Evolutionary conservation across 2,888 invertebrate genomes (phyloP).

Genomic region (Anodontia alba): DNA sequence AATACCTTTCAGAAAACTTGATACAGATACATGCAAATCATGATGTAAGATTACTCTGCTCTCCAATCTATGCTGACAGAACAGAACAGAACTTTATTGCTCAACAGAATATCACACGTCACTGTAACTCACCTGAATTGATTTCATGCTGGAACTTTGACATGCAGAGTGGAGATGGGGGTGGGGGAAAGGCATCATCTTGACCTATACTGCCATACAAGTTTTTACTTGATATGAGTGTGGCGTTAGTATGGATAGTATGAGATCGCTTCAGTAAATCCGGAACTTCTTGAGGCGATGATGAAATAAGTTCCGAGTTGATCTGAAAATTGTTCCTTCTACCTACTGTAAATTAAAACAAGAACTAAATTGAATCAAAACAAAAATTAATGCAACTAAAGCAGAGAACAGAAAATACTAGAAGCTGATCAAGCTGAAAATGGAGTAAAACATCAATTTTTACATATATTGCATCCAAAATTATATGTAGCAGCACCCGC

Average conservation of each 20-base stretch:
- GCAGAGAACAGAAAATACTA: no score
- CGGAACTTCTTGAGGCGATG: neutral
- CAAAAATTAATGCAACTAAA: neutral
- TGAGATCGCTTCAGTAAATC: conserved; percentile 27
- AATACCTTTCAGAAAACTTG: no score
- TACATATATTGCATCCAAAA: no score
- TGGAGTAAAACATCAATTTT: no score
- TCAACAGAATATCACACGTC: no score
- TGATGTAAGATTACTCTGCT: no score
- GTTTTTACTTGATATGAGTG: conserved; percentile 40
- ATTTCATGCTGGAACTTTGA: conserved; percentile 54
- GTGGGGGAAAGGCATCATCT: conserved; percentile 77
- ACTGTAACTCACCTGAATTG: conserved; percentile 39
- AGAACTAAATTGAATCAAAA: conserved; percentile 7
- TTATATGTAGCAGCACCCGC: no score
- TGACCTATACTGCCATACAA: conserved; percentile 68
- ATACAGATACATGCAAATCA: no score
- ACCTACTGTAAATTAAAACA: conserved; percentile 32
- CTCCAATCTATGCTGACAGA: no score
- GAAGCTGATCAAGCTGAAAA: no score
- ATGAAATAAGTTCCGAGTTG: conserved; percentile 13
- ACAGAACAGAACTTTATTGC: no score
- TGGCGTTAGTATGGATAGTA: conserved; percentile 43
- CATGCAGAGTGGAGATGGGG: conserved; percentile 71
- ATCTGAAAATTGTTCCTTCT: conserved; percentile 37